Percentiles rank a stretch among this genome's conserved stretches.
phyloP scores from a whole-genome alignment of 35 echinoderm and acorn worm genomes.

The Acanthaster planci region DNA sequence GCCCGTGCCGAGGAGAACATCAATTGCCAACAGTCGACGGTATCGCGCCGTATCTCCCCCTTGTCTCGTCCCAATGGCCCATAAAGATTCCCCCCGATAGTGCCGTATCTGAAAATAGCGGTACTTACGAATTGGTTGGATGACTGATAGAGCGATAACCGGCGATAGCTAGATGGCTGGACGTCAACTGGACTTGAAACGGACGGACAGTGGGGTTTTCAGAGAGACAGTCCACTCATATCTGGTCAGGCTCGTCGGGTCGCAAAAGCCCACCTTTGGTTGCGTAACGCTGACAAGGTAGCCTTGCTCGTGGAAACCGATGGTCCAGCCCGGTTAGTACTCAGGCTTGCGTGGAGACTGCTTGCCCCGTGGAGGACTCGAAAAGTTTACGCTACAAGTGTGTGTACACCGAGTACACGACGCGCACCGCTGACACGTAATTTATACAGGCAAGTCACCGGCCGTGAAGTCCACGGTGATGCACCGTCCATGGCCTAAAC shows the following conservation, averaged over 20 bases:
- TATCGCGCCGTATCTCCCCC: not conserved
- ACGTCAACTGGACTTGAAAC: not conserved
- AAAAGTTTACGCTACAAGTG: slow-evolving; percentile 5
- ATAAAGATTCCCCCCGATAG: slow-evolving; percentile 26
- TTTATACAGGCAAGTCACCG: slow-evolving; percentile 21
- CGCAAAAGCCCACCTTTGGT: too few species aligned
- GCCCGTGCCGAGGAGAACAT: not conserved
- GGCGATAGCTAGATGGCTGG: not conserved
- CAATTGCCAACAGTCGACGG: not conserved
- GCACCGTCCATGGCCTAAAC: not conserved
- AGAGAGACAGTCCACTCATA: not conserved
- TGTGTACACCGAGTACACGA: not conserved
- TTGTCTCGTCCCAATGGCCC: slow-evolving; percentile 27
- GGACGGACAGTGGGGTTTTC: not conserved
- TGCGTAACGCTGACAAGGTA: too few species aligned
- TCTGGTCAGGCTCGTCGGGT: not conserved
- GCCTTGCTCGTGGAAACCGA: too few species aligned
- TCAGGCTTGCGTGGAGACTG: too few species aligned
- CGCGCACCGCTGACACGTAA: slow-evolving; percentile 10
- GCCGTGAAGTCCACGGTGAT: not conserved
- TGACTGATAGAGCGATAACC: not conserved
- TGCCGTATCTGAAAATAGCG: not conserved
- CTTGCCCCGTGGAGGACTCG: not conserved
- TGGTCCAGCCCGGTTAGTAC: too few species aligned
- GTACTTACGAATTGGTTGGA: slow-evolving; percentile 13